phyloP scores from a whole-genome alignment of 2,113 vertebrate species.

The Lagopus leucura region DNA sequence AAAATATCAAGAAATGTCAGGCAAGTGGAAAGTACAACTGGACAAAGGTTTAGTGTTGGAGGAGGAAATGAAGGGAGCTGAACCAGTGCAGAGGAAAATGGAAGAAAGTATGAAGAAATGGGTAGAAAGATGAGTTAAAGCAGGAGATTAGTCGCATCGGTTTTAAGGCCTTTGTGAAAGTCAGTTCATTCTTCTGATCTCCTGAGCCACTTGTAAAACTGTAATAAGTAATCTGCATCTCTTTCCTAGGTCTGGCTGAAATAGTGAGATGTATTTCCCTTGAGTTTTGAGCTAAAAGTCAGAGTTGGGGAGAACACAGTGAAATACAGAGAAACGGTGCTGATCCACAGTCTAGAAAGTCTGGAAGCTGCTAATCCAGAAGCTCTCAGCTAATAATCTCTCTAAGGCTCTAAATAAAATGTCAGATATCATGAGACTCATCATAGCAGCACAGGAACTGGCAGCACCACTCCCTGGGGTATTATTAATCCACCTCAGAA shows the following conservation, averaged over 20 bases:
- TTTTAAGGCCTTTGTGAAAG: not conserved
- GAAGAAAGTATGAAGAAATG: not conserved
- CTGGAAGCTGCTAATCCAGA: not conserved
- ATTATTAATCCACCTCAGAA: constrained; percentile 1
- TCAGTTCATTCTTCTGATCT: not conserved
- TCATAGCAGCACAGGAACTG: not conserved
- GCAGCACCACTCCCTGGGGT: not conserved
- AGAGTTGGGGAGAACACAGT: not conserved
- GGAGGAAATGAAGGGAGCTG: not conserved
- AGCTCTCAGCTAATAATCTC: constrained; percentile 8
- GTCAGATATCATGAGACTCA: not conserved
- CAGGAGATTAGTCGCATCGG: not conserved
- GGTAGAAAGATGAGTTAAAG: not conserved
- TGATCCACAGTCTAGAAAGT: not conserved
- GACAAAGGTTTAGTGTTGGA: not conserved
- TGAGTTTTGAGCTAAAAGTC: not conserved
- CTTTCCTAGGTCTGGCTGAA: not conserved
- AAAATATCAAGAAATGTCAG: not conserved
- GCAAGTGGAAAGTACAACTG: not conserved
- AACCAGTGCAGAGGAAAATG: not conserved
- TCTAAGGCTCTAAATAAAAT: constrained; percentile 22
- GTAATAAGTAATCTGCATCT: not conserved
- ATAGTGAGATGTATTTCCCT: not conserved
- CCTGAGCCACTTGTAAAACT: not conserved
- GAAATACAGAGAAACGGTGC: not conserved